Percentiles rank a stretch among this genome's conserved stretches.
Evolutionary conservation across 2,113 vertebrate species (phyloP).

Genomic region (Coracopsis vasa): DNA sequence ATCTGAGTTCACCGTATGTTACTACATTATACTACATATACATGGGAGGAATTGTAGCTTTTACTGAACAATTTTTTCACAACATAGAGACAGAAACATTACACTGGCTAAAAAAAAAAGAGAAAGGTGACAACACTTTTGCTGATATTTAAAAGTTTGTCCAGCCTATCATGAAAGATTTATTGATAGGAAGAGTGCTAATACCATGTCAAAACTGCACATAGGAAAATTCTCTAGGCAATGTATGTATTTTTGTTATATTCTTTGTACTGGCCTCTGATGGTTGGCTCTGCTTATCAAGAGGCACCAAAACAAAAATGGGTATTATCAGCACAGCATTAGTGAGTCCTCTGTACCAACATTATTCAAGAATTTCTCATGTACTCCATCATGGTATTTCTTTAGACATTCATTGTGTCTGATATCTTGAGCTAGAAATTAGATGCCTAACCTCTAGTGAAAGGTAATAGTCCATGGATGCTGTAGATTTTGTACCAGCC

Average conservation of each 20-base stretch:
- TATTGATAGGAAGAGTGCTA: background rate
- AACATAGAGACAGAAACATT: background rate
- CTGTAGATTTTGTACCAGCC: background rate
- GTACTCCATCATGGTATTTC: background rate
- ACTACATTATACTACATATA: background rate
- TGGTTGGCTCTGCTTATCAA: background rate
- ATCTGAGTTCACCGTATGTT: background rate
- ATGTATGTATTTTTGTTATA: rapidly evolving
- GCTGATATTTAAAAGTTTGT: background rate
- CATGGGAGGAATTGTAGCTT: background rate
- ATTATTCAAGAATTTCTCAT: background rate
- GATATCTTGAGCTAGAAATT: constrained; percentile 19
- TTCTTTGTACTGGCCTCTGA: background rate
- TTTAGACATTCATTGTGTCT: background rate
- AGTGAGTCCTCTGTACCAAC: background rate
- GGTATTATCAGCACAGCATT: background rate
- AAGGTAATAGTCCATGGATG: background rate
- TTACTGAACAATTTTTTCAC: background rate
- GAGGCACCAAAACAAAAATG: background rate
- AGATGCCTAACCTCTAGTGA: background rate
- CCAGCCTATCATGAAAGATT: background rate
- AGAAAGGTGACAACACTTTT: background rate
- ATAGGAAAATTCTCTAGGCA: background rate
- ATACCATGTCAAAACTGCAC: background rate
- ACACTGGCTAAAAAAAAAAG: background rate